A percentile compares a stretch with the other conserved stretches of the same genome.
Evolutionary conservation across 2,797 vertebrate genomes (phyloP).

Genomic region (Poeciliopsis gracilis): DNA sequence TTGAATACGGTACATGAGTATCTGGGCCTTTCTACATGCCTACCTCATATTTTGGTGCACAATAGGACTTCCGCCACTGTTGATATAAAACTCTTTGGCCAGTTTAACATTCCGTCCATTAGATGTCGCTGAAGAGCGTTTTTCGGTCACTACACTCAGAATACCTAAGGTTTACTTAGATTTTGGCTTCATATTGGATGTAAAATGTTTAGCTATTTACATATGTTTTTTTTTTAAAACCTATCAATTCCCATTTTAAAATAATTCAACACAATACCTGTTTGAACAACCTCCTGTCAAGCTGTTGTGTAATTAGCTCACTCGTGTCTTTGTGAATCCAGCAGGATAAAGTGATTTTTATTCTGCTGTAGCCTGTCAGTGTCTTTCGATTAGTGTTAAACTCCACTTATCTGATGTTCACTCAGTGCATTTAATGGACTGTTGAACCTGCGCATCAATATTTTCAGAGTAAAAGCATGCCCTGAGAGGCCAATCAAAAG

Average conservation of each 20-base stretch:
- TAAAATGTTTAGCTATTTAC: background rate
- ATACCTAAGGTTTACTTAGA: background rate
- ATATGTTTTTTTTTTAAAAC: background rate
- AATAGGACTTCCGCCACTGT: background rate
- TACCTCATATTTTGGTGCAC: background rate
- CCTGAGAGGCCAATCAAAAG: background rate
- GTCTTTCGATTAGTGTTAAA: constrained; percentile 3
- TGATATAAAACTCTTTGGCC: background rate
- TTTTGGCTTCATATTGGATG: background rate
- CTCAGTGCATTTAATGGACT: constrained; percentile 2
- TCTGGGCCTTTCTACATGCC: background rate
- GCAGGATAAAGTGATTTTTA: background rate
- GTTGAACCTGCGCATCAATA: constrained; percentile 22
- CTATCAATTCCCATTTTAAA: background rate
- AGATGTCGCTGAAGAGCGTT: constrained; percentile 38
- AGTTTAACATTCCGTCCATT: constrained; percentile 22
- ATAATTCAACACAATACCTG: background rate
- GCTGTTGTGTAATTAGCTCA: background rate
- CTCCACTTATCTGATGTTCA: background rate
- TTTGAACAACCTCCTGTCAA: background rate
- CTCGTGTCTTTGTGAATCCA: background rate
- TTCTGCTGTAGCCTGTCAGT: too few species aligned
- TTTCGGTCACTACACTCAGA: background rate
- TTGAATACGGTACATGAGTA: background rate
- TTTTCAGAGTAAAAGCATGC: constrained; percentile 15